Conservation (phyloP, 2,797 vertebrate species). For the Lepus oiostolus region DNA sequence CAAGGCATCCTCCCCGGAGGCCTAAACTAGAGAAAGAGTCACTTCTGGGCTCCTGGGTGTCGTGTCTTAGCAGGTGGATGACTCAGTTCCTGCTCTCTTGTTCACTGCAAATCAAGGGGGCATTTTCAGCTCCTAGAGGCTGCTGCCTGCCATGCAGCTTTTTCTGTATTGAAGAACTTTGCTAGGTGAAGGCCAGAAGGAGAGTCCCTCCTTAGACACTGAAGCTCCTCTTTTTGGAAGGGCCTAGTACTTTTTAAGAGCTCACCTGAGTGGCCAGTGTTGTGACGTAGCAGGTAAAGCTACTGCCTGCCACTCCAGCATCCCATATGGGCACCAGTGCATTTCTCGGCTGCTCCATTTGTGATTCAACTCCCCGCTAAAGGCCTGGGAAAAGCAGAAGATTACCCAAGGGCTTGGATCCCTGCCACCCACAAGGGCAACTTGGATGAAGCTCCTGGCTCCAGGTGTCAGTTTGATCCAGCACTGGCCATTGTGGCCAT, state of each 20-base stretch:
- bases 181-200: background rate
- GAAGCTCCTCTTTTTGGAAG: background rate
- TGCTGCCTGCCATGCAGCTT: fast-evolving
- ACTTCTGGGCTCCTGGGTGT: background rate
- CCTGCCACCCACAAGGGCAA: no score
- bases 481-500: no score
- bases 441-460: no score
- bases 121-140: background rate
- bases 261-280: background rate
- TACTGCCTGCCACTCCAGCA: no score
- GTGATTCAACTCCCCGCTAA: no score
- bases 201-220: background rate
- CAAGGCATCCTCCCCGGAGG: background rate
- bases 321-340: no score
- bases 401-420: no score
- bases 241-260: background rate
- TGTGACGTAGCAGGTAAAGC: no score
- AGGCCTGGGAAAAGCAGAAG: no score
- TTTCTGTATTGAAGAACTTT: background rate
- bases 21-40: background rate
- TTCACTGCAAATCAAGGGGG: background rate
- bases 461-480: no score
- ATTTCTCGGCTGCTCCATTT: no score
- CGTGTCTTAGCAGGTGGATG: background rate
- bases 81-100: background rate